phyloP scores from a whole-genome alignment of 2,888 invertebrate species.

The Hydropsyche betteni region DNA sequence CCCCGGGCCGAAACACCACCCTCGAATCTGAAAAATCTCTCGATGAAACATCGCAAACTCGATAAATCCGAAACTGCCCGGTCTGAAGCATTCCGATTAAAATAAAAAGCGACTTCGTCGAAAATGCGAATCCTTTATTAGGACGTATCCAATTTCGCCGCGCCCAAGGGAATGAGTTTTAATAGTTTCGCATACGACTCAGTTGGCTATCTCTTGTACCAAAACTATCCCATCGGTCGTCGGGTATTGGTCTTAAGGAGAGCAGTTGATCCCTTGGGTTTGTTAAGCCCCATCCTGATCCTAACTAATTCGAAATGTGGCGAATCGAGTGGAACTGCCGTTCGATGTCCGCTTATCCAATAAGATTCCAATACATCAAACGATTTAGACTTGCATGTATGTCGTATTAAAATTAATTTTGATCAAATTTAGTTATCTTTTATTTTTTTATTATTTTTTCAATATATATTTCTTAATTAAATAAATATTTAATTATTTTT shows the following conservation, averaged over 20 bases:
- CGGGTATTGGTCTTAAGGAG: constrained; percentile 12
- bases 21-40: not conserved
- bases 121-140: too few relatives aligned
- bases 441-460: too few relatives aligned
- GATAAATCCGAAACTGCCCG: not conserved
- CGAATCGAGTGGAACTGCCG: not conserved
- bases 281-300: constrained; percentile 8
- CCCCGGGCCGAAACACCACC: constrained; percentile 16
- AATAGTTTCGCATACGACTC: not conserved
- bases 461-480: too few relatives aligned
- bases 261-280: constrained; percentile 16
- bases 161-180: not conserved
- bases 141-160: too few relatives aligned
- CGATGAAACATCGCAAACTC: not conserved
- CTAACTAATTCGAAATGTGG: constrained; percentile 20
- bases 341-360: not conserved
- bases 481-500: too few relatives aligned
- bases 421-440: too few relatives aligned
- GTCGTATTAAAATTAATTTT: too few relatives aligned
- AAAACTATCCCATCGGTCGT: constrained; percentile 8
- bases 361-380: too few relatives aligned
- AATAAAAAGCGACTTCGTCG: too few relatives aligned
- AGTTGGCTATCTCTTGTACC: not conserved
- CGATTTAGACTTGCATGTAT: too few relatives aligned
- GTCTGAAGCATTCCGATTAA: too few relatives aligned